phyloP scores from a whole-genome alignment of 2,797 vertebrate genomes.

The Eospalax fontanierii region DNA sequence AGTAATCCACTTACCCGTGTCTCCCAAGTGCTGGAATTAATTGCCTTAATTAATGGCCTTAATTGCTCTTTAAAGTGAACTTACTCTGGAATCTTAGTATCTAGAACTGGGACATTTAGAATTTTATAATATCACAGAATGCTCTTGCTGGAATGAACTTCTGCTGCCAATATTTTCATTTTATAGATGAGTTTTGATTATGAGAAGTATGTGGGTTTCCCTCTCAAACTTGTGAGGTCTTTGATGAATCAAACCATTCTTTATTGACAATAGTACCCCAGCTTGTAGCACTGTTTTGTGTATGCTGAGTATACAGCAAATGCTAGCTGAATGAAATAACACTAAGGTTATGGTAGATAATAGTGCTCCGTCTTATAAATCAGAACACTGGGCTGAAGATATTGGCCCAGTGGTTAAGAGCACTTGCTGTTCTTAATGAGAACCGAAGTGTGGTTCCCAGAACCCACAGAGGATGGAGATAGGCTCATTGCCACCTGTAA shows the following conservation, averaged over 20 bases:
- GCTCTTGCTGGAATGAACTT: neutral
- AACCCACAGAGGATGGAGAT: too few relatives aligned
- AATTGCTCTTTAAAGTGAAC: neutral
- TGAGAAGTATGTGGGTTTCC: too few relatives aligned
- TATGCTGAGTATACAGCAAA: neutral
- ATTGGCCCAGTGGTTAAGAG: too few relatives aligned
- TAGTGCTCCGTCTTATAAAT: neutral
- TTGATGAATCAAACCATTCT: neutral
- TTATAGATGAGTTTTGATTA: constrained; percentile 2
- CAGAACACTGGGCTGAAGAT: neutral
- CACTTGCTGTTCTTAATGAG: too few relatives aligned
- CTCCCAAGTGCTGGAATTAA: too few relatives aligned
- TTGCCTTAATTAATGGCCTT: neutral
- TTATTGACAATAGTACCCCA: neutral
- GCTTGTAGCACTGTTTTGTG: neutral
- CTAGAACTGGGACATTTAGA: neutral
- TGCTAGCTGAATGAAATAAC: neutral
- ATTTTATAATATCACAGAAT: neutral
- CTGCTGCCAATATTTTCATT: constrained; percentile 7
- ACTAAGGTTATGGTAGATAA: neutral
- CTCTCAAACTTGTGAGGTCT: neutral
- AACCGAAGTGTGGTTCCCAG: too few relatives aligned
- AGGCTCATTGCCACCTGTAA: too few relatives aligned
- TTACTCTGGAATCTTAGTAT: neutral
- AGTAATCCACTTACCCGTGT: too few relatives aligned